Base-by-base conservation (phyloP, 2,113 vertebrate species). In the Circaetus gallicus region DNA sequence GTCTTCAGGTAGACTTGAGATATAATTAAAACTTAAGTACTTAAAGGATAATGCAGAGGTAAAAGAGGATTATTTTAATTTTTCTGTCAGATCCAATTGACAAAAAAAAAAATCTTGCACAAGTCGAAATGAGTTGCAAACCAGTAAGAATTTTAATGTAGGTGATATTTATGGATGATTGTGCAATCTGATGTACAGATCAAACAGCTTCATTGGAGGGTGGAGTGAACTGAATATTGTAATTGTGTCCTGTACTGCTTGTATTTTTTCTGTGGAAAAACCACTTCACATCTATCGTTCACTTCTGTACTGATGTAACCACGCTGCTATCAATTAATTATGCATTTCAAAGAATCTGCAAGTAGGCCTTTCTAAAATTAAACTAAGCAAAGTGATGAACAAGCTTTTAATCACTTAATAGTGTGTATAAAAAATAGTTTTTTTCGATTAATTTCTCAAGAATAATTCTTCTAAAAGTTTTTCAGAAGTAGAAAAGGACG, bases 1-100 rank as follows among this genome's bases (percentile, higher is more conserved):
- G 47, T 96, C 97, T 97, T 95, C 97, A 97, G 97, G 98, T 98
- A 93, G 96, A 96, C 95, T 94, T 69, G n/a, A 91, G 96, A 95
- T 95, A 93, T 96, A 96, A 96, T 97, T 97, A 97, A 97, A 97
- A 96, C 96, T 81, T 93, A 83, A 96, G 92, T 86, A 63, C 97
- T 96, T 96, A 91, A 95, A 95, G 97, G 96, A 93, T 94, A 93
- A 80, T 50, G 63, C 76, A n/a, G 89, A 96, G 95, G 95, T 80
- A 59, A 90, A 93, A 89, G 90, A 73, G 56, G 97, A 96, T 96
- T 95, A 86, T 85, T 96, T 94, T 88, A 87, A 88, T 93, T 97
- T 97, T 97, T 86, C 89, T 43, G 82, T 96, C 94, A 89, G 96
- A 97, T 97, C 93, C 90, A 82, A 74, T 81, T 91, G 97, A 96